A percentile compares a stretch with the other conserved stretches of the same genome.
These are phyloP conservation scores for Teleogryllus oceanicus DNA, from an alignment of 2,888 invertebrate genomes.

Conservation along the genomic window DNA sequence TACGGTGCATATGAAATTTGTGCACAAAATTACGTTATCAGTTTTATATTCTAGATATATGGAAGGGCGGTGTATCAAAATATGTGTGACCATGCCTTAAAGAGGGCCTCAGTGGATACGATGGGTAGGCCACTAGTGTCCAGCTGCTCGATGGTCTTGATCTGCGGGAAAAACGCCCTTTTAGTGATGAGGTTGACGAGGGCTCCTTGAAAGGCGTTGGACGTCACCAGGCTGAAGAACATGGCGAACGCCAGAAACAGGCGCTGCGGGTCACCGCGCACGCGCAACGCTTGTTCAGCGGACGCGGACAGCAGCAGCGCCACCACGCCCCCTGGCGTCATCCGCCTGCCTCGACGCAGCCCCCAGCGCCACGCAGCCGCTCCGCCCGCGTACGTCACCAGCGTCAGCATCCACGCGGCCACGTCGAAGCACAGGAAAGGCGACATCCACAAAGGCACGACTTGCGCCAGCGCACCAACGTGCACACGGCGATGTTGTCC, in stretches of 20 bases:
- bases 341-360: too few relatives aligned
- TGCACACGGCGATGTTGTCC: constrained; percentile 4
- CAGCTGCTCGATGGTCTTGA: neutral
- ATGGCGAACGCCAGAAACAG: neutral
- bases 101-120: neutral
- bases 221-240: neutral
- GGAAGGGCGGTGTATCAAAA: too few relatives aligned
- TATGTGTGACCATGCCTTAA: neutral
- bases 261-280: neutral
- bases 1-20: too few relatives aligned
- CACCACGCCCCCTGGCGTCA: too few relatives aligned
- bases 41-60: too few relatives aligned
- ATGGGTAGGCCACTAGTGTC: neutral
- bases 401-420: neutral
- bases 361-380: neutral
- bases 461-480: neutral
- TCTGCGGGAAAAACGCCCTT: neutral
- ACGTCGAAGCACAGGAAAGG: neutral
- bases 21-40: too few relatives aligned
- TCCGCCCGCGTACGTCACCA: neutral
- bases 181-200: neutral
- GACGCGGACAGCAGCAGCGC: too few relatives aligned
- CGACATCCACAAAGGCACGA: neutral
- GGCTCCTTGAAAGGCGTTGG: neutral
- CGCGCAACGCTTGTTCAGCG: too few relatives aligned